Evolutionary conservation across 1,140 invertebrate genomes (phyloP).

Genomic region (Akabosia matsudoensis): DNA sequence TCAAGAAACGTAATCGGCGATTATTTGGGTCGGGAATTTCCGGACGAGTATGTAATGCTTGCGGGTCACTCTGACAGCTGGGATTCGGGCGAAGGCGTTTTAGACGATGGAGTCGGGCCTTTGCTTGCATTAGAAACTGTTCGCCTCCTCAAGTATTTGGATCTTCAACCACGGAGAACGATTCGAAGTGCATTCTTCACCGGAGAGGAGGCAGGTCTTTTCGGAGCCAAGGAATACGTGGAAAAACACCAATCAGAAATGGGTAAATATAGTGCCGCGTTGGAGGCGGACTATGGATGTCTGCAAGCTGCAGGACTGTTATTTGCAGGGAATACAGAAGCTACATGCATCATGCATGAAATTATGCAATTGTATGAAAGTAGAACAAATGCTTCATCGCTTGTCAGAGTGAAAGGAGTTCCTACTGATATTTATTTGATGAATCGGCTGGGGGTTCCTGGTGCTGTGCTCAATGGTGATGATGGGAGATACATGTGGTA

Average conservation of each 20-base stretch:
- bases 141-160: slow-evolving; percentile 51
- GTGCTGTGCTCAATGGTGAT: slow-evolving; percentile 49
- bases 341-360: slow-evolving; percentile 63
- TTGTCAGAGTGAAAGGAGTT: slow-evolving; percentile 34
- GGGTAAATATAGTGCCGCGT: slow-evolving; percentile 51
- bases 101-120: slow-evolving; percentile 54
- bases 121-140: slow-evolving; percentile 56
- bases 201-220: slow-evolving; percentile 54
- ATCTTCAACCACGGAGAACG: slow-evolving; percentile 54
- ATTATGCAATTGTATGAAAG: slow-evolving; percentile 55
- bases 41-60: slow-evolving; percentile 55
- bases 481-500: slow-evolving; percentile 54
- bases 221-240: slow-evolving; percentile 52
- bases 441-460: slow-evolving; percentile 51
- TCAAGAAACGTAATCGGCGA: slow-evolving; percentile 55
- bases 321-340: slow-evolving; percentile 58
- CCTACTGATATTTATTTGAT: slow-evolving; percentile 48
- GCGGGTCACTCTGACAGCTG: slow-evolving; percentile 59
- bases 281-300: slow-evolving; percentile 59
- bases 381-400: slow-evolving; percentile 42
- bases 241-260: slow-evolving; percentile 49
- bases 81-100: slow-evolving; percentile 61
- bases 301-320: slow-evolving; percentile 54
- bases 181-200: slow-evolving; percentile 57
- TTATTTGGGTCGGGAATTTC: slow-evolving; percentile 50